Evolutionary conservation across 2,113 vertebrate genomes (phyloP), one percentile per base, ranked within the genome.

Genomic region (Paedocypris sp.): DNA sequence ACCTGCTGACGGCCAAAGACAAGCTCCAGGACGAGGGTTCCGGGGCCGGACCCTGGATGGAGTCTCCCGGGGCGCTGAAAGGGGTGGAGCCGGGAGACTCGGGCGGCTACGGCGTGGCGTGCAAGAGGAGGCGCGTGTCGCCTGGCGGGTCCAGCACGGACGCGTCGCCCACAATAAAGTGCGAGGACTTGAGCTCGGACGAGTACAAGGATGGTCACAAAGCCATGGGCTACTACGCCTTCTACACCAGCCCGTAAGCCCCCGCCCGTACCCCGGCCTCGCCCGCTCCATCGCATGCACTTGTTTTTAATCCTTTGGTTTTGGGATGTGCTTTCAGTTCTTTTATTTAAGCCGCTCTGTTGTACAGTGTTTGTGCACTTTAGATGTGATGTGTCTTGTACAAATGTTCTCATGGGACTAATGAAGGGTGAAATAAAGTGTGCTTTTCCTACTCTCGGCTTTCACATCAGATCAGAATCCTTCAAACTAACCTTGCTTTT

Each of bases 141-240:
- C 90, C 94, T 6, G 90, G 89, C 78, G 90, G 88, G 69, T 97
- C 94, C 3, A 98, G 95, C 76, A 94, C 94, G 1, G 93, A 98
- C 69, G 94, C 94, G 57, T 99, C 95, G 4, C 95, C 94, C 0
- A 92, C 90, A 22, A 93, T 99, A 78, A 98, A 98, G 80, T 99
- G 94, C 39, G 95, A 98, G 85, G 93, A 98, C 75, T 86, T 96
- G 79, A 92, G 86, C 36, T 36, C 87, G 7, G 93, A 98, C 56
- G 94, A 98, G 69, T 96, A 93, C 82, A 89, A 98, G 81, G 94
- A 97, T 84, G 82, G 83, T 81, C 89, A 92, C 25, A 99, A 99
- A 90, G 86, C 89, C 86, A 91, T 97, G 89, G 91, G 92, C 35
- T 99, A 98, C 80, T 99, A 99, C 3, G 87, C 94, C 1, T 99